These are phyloP conservation scores for Chanos chanos DNA, from an alignment of 2,797 vertebrate genomes.

Conservation along the genomic window DNA sequence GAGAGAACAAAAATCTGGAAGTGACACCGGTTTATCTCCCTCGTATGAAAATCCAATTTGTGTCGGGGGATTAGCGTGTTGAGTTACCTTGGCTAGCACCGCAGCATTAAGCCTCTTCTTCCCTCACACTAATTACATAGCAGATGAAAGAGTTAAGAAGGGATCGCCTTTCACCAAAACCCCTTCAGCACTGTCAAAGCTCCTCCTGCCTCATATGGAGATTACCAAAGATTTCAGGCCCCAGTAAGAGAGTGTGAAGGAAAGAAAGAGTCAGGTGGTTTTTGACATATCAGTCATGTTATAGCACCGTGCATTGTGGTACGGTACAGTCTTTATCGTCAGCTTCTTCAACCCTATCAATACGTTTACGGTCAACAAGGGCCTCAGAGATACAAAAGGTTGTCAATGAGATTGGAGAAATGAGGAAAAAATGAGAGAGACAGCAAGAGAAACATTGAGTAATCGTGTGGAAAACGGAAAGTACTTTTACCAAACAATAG, in stretches of 20 bases:
- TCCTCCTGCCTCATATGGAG: constrained; percentile 42
- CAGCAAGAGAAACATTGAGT: too few species aligned
- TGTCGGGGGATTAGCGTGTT: constrained; percentile 64
- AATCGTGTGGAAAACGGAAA: too few species aligned
- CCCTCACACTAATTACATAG: constrained; percentile 73
- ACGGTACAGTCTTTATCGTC: too few species aligned
- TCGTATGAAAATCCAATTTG: constrained; percentile 72
- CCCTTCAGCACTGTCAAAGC: constrained; percentile 16
- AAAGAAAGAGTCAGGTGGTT: too few species aligned
- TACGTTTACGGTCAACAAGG: too few species aligned
- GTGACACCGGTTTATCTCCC: constrained; percentile 65
- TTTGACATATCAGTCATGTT: too few species aligned
- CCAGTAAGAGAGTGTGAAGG: constrained; percentile 12
- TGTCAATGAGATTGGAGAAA: too few species aligned
- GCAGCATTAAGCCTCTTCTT: constrained; percentile 62
- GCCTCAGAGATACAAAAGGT: too few species aligned
- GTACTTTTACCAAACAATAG: too few species aligned
- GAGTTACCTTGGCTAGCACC: constrained; percentile 61
- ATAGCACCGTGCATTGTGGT: too few species aligned
- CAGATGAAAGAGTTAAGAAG: constrained; percentile 66
- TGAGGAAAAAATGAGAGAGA: too few species aligned
- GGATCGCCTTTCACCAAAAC: constrained; percentile 44
- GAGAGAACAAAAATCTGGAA: constrained; percentile 7
- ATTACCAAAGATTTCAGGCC: constrained; percentile 36
- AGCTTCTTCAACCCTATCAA: too few species aligned